Evolutionary conservation across 2,113 vertebrate genomes (phyloP), one percentile per base, ranked within the genome.

Genomic region (Alethe castanea): DNA sequence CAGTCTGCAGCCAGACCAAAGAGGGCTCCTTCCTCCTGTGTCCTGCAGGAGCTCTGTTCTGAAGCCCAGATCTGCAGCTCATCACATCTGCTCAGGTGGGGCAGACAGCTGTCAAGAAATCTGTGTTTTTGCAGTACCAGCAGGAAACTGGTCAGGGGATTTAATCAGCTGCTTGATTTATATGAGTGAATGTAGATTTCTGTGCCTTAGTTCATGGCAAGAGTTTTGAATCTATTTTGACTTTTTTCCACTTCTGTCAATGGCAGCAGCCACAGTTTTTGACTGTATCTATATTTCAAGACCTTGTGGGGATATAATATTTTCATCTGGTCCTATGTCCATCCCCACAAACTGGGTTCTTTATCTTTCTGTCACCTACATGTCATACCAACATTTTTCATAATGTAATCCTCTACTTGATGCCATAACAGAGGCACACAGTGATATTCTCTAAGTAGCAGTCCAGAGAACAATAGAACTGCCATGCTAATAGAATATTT

Each of bases 271-370:
- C 33, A 5, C 22, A 77, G 56, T 2, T 82, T 47, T 52, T 83
- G 64, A 33, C 18, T 0, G 0, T 4, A 3, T 19, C 19, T 78
- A 0, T 45, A n/a, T 42, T 74, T 81, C 52, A 48, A 45, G 47
- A 20, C 38, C 22, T 73, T 33, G 18, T 57, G 36, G 23, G 19
- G 25, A 17, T 54, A 17, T 8, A 62, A 40, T 23, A 40, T 45
- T 86, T 94, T 88, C 13, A 16, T 15, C n/a, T 74, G 38, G 1
- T 52, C 50, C 66, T 59, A 5, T 57, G 17, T 35, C 28, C n/a
- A 54, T 52, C 9, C n/a, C 40, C n/a, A 7, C 9, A 56, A 22
- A 26, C 3, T 7, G 4, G 4, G 4, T 83, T 86, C 60, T 35
- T 11, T 25, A 3, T 22, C 31, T 65, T 54, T 59, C 44, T 87